phyloP scores from a whole-genome alignment of 2,888 invertebrate species.

The Polydrusus cervinus region DNA sequence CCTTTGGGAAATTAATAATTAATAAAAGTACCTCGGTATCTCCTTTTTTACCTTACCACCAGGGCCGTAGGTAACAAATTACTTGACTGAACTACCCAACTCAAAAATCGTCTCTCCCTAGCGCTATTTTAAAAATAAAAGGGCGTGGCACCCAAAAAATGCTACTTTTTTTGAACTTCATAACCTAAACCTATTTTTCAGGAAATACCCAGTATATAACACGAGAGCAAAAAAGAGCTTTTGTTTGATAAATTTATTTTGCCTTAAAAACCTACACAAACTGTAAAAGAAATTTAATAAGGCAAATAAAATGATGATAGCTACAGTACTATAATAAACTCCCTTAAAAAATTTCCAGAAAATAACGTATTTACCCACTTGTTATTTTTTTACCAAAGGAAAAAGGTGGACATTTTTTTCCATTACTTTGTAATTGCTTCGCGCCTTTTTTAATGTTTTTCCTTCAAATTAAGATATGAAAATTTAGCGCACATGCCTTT shows the following conservation, averaged over 20 bases:
- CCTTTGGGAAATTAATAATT: no score
- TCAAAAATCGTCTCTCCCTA: no score
- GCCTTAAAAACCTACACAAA: neutral
- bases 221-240: neutral
- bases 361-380: constrained; percentile 3
- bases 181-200: no score
- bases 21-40: no score
- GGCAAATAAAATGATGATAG: neutral
- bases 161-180: no score
- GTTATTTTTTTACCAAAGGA: neutral
- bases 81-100: no score
- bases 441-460: constrained; percentile 5
- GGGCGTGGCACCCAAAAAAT: no score
- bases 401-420: neutral
- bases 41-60: no score
- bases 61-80: no score
- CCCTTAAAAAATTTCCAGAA: neutral
- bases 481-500: constrained; percentile 16
- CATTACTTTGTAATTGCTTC: constrained; percentile 14
- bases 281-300: neutral
- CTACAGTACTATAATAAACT: neutral
- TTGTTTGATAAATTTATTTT: neutral
- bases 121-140: no score
- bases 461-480: constrained; percentile 10
- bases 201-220: no score